phyloP scores from a whole-genome alignment of 2,888 invertebrate species.

The Hybos culiciformis region DNA sequence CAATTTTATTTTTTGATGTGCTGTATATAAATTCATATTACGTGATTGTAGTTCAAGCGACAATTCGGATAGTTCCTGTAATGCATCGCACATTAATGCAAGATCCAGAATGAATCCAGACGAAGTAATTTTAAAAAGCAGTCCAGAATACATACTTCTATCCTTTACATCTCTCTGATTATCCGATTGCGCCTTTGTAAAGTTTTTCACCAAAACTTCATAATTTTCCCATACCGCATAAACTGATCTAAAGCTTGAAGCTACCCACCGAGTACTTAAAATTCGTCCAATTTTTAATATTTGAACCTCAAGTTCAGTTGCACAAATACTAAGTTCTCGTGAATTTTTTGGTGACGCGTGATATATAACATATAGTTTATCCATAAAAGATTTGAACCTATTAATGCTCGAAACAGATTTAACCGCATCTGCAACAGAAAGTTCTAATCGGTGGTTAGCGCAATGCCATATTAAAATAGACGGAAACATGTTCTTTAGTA shows the following conservation, averaged over 20 bases:
- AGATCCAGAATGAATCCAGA: not conserved
- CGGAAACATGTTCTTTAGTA: not conserved
- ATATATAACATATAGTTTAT: conserved; percentile 1
- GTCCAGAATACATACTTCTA: not conserved
- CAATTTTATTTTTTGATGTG: not conserved
- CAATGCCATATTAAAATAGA: not conserved
- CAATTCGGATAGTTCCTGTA: not conserved
- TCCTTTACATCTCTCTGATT: not conserved
- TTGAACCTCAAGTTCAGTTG: not conserved
- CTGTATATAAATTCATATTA: not conserved
- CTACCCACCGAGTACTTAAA: conserved; percentile 1
- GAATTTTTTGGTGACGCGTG: conserved; percentile 1
- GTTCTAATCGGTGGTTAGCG: not conserved
- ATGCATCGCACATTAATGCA: not conserved
- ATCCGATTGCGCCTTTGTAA: not conserved
- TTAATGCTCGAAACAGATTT: conserved; percentile 1
- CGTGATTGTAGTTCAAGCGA: not conserved
- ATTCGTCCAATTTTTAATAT: conserved; percentile 1
- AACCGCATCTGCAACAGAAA: conserved; percentile 1
- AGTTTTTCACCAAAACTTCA: conserved; percentile 1
- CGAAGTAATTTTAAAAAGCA: not conserved
- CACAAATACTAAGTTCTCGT: not conserved
- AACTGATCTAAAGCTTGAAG: conserved; percentile 1
- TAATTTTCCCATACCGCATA: conserved; percentile 1
- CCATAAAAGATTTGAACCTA: conserved; percentile 1